Evolutionary conservation across 2,888 invertebrate species (phyloP).

Genomic region (Criorhina ranunculi): DNA sequence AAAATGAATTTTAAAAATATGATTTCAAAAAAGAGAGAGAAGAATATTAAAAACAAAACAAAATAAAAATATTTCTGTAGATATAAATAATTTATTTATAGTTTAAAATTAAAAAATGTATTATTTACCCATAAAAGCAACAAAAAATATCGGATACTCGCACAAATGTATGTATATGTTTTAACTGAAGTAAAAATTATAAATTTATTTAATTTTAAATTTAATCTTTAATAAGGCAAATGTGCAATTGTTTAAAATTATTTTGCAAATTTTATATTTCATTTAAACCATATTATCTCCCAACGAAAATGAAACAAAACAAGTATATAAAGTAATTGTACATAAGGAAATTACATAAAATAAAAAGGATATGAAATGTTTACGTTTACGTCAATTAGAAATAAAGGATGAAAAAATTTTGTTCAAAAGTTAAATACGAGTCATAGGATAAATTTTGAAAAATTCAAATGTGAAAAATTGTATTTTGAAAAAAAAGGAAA

Average conservation of each 20-base stretch:
- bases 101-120: conserved; percentile 4
- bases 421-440: conserved; percentile 1
- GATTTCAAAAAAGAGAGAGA: conserved; percentile 16
- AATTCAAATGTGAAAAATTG: conserved; percentile 41
- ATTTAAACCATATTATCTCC: conserved; percentile 66
- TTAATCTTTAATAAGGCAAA: conserved; percentile 56
- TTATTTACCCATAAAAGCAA: conserved; percentile 13
- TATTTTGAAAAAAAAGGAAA: conserved; percentile 38
- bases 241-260: conserved; percentile 67
- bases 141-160: conserved; percentile 50
- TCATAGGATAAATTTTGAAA: conserved; percentile 49
- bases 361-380: conserved; percentile 30
- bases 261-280: conserved; percentile 32
- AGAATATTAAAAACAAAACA: too few species aligned
- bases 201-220: conserved; percentile 8
- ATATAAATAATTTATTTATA: conserved; percentile 48
- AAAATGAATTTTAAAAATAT: conserved; percentile 39
- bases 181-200: conserved; percentile 10
- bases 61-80: conserved; percentile 57
- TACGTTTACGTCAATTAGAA: conserved; percentile 75
- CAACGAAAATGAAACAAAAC: conserved; percentile 58
- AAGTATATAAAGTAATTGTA: conserved; percentile 52
- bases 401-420: conserved; percentile 44
- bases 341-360: conserved; percentile 63
- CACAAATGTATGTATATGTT: conserved; percentile 62